Conservation (phyloP, 2,888 invertebrate genomes). For the Rhagonycha fulva region DNA sequence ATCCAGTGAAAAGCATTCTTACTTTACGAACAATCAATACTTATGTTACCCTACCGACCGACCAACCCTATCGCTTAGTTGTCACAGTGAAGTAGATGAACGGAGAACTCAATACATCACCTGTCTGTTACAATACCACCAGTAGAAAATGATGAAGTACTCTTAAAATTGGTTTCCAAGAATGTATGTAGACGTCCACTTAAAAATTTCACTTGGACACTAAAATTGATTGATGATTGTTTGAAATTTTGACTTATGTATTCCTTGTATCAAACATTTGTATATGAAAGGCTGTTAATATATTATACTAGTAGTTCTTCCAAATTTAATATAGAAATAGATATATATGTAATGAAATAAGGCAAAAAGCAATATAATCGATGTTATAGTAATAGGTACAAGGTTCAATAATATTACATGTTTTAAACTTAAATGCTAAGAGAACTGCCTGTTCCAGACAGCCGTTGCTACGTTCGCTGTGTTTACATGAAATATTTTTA, state of each 20-base stretch:
- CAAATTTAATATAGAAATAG: background rate
- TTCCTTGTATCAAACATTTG: slow-evolving; percentile 11
- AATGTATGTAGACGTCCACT: slow-evolving; percentile 30
- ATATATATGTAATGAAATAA: background rate
- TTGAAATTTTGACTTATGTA: slow-evolving; percentile 23
- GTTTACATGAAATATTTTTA: no score
- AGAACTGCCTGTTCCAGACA: no score
- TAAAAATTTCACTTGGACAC: slow-evolving; percentile 26
- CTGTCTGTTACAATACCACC: slow-evolving; percentile 30
- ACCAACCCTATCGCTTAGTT: slow-evolving; percentile 27
- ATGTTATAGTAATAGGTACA: background rate
- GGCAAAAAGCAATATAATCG: background rate
- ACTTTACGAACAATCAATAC: slow-evolving; percentile 24
- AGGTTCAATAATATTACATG: no score
- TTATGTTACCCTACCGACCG: slow-evolving; percentile 18
- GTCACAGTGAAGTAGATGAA: slow-evolving; percentile 27
- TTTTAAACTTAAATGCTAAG: no score
- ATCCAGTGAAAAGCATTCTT: slow-evolving; percentile 2
- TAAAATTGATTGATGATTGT: slow-evolving; percentile 29
- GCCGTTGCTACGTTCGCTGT: no score
- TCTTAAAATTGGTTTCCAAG: slow-evolving; percentile 30
- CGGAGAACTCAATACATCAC: slow-evolving; percentile 31
- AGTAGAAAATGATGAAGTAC: slow-evolving; percentile 29
- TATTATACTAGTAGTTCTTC: background rate
- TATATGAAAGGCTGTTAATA: slow-evolving; percentile 7